phyloP scores from a whole-genome alignment of 23 tunicate genomes.

The Halocynthia aurantium region DNA sequence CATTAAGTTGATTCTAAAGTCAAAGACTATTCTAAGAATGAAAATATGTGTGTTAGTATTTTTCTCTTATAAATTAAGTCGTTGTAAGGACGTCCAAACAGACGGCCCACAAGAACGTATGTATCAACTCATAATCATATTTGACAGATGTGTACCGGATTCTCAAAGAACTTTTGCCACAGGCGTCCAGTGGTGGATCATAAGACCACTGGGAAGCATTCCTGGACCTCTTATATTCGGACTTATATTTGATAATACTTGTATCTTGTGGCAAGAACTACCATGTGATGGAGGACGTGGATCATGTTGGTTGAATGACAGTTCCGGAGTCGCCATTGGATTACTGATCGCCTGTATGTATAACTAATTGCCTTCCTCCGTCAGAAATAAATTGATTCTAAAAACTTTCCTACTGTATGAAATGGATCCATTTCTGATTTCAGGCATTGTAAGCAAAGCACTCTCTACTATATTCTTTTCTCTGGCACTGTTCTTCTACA shows the following conservation, averaged over 20 bases:
- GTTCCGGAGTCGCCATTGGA: slow-evolving; percentile 6
- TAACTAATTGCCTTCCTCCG: background rate
- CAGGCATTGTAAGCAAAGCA: slow-evolving; percentile 42
- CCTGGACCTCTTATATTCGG: slow-evolving; percentile 21
- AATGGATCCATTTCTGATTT: background rate
- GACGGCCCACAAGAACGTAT: no score
- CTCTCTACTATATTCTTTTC: slow-evolving; percentile 31
- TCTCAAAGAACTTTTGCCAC: slow-evolving; percentile 23
- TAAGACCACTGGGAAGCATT: slow-evolving; percentile 12
- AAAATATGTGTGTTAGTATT: no score
- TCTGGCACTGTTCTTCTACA: slow-evolving; percentile 51
- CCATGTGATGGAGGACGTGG: slow-evolving; percentile 6
- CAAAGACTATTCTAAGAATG: no score
- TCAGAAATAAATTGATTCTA: background rate
- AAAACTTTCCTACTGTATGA: background rate
- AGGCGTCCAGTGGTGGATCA: slow-evolving; percentile 28
- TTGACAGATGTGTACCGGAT: slow-evolving; percentile 13
- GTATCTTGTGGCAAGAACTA: slow-evolving; percentile 15
- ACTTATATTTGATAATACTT: slow-evolving; percentile 12
- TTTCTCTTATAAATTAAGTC: no score
- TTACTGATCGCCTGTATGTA: slow-evolving; percentile 8
- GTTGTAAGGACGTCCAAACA: no score
- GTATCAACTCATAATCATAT: no score
- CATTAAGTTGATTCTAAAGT: no score
- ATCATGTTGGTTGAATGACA: slow-evolving; percentile 21